Percentiles rank a stretch among this genome's conserved stretches.
phyloP scores from a whole-genome alignment of 2,888 invertebrate genomes.

The Epistrophe eligans region DNA sequence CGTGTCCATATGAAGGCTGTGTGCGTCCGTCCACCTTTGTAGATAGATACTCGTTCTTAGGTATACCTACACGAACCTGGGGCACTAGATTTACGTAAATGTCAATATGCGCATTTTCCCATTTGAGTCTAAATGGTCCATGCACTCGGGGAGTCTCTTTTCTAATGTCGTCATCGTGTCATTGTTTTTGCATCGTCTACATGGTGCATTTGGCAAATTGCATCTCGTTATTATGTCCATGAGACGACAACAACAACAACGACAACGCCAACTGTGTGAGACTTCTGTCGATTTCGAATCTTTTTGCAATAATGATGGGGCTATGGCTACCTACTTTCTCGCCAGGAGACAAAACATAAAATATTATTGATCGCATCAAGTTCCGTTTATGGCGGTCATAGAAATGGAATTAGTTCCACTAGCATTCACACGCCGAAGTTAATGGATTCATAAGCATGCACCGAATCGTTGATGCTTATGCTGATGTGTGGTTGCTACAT shows the following conservation, averaged over 20 bases:
- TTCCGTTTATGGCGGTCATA: constrained; percentile 65
- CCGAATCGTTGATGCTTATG: constrained; percentile 9
- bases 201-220: constrained; percentile 65
- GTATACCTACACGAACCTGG: neutral
- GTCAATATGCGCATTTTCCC: constrained; percentile 35
- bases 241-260: constrained; percentile 9
- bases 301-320: neutral
- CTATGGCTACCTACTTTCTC: constrained; percentile 54
- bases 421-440: constrained; percentile 59
- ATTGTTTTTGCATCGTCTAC: constrained; percentile 22
- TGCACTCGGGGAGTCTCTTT: constrained; percentile 14
- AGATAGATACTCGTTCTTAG: too few species aligned
- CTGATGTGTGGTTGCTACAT: too few species aligned
- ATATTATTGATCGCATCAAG: constrained; percentile 74
- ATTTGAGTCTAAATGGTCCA: constrained; percentile 1
- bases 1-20: constrained; percentile 6
- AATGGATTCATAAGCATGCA: constrained; percentile 68
- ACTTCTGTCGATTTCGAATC: constrained; percentile 42
- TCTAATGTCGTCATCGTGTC: constrained; percentile 34
- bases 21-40: constrained; percentile 39
- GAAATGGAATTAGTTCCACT: constrained; percentile 69
- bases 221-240: constrained; percentile 31
- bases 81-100: constrained; percentile 30
- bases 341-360: constrained; percentile 68
- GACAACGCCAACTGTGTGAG: constrained; percentile 3